These are phyloP conservation scores for Brachymystax lenok DNA, from an alignment of 2,797 vertebrate species.

Conservation along the genomic window DNA sequence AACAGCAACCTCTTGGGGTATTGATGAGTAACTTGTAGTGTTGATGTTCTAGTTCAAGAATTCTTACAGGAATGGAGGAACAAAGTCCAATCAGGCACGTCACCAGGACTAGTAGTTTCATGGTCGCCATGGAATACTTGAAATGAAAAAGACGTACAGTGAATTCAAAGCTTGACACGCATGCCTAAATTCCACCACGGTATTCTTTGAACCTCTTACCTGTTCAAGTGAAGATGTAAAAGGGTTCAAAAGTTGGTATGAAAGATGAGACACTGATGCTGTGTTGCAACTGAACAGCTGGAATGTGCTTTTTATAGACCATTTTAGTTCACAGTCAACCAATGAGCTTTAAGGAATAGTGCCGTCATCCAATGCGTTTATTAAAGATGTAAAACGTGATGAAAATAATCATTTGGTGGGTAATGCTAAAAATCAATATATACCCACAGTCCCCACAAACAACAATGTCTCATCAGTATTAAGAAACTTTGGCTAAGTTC, in stretches of 20 bases:
- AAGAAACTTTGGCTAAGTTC: background rate
- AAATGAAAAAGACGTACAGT: background rate
- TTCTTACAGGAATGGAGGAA: constrained; percentile 34
- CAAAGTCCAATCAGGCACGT: constrained; percentile 30
- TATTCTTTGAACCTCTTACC: background rate
- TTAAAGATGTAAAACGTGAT: constrained; percentile 14
- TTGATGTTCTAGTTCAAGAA: background rate
- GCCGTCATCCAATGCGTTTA: background rate
- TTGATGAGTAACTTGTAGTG: background rate
- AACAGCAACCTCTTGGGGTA: background rate
- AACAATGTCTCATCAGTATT: background rate
- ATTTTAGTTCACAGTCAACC: constrained; percentile 1
- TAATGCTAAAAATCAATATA: background rate
- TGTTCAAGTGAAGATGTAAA: background rate
- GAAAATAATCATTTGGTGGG: background rate
- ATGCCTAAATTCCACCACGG: background rate
- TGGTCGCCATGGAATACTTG: constrained; percentile 6
- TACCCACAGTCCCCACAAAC: background rate
- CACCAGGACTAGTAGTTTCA: constrained; percentile 29
- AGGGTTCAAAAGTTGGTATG: background rate
- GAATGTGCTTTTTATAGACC: constrained; percentile 20
- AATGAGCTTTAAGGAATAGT: constrained; percentile 24
- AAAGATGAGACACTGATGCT: background rate
- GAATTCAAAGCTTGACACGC: background rate
- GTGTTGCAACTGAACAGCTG: background rate